These are phyloP conservation scores for Bugula neritina DNA, from an alignment of 2,888 invertebrate genomes.

Conservation along the genomic window DNA sequence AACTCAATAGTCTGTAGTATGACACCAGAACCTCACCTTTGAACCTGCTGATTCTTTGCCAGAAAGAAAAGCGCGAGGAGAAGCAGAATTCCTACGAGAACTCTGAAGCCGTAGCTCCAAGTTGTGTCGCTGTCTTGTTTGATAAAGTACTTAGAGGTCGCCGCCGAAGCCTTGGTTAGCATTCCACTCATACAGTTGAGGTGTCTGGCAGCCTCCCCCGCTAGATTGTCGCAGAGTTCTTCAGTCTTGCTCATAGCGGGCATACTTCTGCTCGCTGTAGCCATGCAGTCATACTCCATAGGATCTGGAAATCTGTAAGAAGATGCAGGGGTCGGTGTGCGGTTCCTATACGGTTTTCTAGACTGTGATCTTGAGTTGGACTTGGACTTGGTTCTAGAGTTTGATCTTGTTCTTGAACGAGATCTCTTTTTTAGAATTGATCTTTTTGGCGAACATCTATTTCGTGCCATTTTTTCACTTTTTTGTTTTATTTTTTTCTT, in stretches of 20 bases:
- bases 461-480: not conserved
- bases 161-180: not conserved
- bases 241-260: not conserved
- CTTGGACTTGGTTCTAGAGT: not conserved
- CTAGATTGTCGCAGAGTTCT: not conserved
- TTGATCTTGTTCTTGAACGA: not conserved
- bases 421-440: not conserved
- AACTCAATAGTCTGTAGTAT: too few species aligned
- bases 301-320: not conserved
- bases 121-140: not conserved
- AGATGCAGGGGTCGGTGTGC: not conserved
- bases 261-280: not conserved
- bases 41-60: not conserved
- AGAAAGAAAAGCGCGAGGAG: not conserved
- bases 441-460: not conserved
- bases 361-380: not conserved
- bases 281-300: not conserved
- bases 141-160: conserved; percentile 10
- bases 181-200: not conserved
- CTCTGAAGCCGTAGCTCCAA: not conserved
- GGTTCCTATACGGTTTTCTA: not conserved
- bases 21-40: not conserved
- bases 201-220: not conserved
- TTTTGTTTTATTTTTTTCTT: not conserved
- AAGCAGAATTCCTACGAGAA: not conserved